Percentiles rank a stretch among this genome's conserved stretches.
These are phyloP conservation scores for Pygoscelis antarcticus DNA, from an alignment of 2,113 vertebrate species.

Conservation along the genomic window DNA sequence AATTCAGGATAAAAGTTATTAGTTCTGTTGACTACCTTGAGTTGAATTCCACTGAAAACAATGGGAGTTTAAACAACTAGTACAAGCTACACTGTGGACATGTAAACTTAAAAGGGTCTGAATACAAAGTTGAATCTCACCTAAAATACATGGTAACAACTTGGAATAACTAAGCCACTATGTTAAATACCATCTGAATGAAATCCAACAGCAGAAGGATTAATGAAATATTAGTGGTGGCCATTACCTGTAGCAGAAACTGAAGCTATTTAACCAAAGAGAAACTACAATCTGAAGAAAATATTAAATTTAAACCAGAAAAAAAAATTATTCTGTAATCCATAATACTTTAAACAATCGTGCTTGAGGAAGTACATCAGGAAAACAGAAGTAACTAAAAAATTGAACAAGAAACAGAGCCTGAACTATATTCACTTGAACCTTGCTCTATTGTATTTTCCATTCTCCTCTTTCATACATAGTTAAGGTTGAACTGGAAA, in stretches of 20 bases:
- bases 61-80: background rate
- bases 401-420: background rate
- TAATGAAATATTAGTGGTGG: background rate
- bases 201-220: background rate
- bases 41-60: background rate
- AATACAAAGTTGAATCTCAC: background rate
- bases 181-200: background rate
- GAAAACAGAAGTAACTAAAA: background rate
- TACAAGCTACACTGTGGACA: background rate
- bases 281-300: background rate
- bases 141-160: background rate
- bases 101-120: background rate
- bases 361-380: background rate
- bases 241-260: background rate
- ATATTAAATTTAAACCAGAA: background rate
- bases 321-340: background rate
- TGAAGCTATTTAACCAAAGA: background rate
- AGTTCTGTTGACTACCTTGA: background rate
- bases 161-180: background rate
- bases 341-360: background rate
- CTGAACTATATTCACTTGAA: background rate
- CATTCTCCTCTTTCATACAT: background rate
- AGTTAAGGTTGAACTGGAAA: background rate
- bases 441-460: background rate
- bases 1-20: background rate